Base-by-base conservation (phyloP, 2,888 invertebrate genomes). In the Anoncus sp. region DNA sequence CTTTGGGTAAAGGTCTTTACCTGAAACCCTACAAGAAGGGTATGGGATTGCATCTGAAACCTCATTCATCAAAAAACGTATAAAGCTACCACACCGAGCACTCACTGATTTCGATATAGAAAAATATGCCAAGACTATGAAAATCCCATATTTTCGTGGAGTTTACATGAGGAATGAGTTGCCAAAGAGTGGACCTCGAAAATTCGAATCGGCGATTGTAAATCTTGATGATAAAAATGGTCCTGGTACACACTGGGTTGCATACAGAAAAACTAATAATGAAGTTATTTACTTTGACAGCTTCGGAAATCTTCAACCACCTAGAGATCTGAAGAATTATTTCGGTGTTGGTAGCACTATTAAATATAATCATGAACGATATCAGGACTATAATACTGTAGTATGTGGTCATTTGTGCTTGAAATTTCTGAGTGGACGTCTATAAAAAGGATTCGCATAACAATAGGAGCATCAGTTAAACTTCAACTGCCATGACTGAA, bases 251-350 rank as follows among this genome's bases (percentile, higher is more conserved):
- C 35, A 31, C 7, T 31, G 59, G 59, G 59, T 60, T n/a, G 87
- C 87, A 43, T 91, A 88, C 77, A 82, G 73, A 40, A 90, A 90
- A 82, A 77, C 6, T 16, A 18, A 9, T 47, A 18, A 18, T 7
- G 14, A 47, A 47, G 10, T 47, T 20, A 10, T 49, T 1, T 20
- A 49, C 22, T 49, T 49, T 22, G 20, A 49, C 12, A 49, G 49
- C 62, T 91, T 88, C 78, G 89, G 89, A 9, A 85, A 90, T 80
- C 79, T 89, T 27, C 82, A 82, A 62, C 89, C 88, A 2, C 87
- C 87, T 0, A 20, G 55, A 51, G 87, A 89, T 82, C 55, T 88
- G 9, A 77, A 85, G 16, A 83, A 82, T 16, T 88, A 88, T 45
- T 31, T 31, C 31, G 31, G 31, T 31, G 31, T 31, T 31, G 7